Percentiles rank a stretch among this genome's conserved stretches.
Conservation (phyloP, 2,888 invertebrate species). For the Parnassius apollo region DNA sequence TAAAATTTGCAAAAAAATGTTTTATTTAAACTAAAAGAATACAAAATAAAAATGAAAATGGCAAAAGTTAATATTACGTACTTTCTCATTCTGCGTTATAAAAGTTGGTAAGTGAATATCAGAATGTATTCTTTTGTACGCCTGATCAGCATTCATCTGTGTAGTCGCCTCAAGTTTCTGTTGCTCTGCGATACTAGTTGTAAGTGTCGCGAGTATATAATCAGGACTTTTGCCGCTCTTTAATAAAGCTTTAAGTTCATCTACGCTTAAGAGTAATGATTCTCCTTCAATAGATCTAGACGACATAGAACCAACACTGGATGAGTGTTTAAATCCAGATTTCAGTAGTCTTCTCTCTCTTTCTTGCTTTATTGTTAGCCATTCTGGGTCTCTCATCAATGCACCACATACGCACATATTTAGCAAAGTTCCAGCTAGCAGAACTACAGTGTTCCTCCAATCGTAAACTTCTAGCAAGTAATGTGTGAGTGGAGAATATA, state of each 20-base stretch:
- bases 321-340: conserved; percentile 60
- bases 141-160: conserved; percentile 67
- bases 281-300: conserved; percentile 73
- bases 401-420: conserved; percentile 93
- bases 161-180: conserved; percentile 67
- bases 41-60: not conserved
- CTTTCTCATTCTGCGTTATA: conserved; percentile 86
- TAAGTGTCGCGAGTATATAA: conserved; percentile 82
- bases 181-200: conserved; percentile 77
- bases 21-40: not conserved
- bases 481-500: conserved; percentile 92
- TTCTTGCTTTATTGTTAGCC: conserved; percentile 85
- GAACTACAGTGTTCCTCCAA: conserved; percentile 89
- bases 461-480: conserved; percentile 86
- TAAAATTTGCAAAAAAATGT: not conserved
- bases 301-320: conserved; percentile 75
- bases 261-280: conserved; percentile 79
- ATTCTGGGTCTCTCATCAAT: conserved; percentile 93
- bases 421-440: conserved; percentile 90
- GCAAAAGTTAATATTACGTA: conserved; percentile 36
- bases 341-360: conserved; percentile 70
- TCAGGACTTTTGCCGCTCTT: conserved; percentile 86
- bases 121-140: conserved; percentile 78
- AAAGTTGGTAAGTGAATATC: conserved; percentile 90
- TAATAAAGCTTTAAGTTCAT: conserved; percentile 84